These are phyloP conservation scores for Passer montanus DNA, from an alignment of 2,113 vertebrate species.

Conservation along the genomic window DNA sequence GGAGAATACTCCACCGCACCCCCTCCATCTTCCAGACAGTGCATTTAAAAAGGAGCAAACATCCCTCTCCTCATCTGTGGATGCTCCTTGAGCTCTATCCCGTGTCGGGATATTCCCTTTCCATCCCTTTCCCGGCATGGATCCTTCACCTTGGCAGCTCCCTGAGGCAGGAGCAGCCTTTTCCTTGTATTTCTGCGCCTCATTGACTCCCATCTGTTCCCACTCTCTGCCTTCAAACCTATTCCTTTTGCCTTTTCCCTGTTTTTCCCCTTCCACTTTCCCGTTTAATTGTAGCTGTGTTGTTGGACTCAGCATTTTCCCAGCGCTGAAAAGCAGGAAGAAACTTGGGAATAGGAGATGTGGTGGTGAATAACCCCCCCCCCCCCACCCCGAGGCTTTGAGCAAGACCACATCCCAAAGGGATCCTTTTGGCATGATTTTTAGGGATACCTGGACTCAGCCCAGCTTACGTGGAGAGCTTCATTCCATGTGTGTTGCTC, in stretches of 20 bases:
- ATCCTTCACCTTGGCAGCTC: conserved; percentile 35
- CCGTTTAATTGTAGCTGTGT: rapidly evolving
- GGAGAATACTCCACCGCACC: rapidly evolving
- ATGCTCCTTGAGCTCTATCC: neutral
- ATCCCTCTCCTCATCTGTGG: neutral
- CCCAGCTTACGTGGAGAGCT: neutral
- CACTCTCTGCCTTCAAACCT: neutral
- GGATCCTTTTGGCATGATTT: neutral
- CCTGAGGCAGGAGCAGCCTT: conserved; percentile 19
- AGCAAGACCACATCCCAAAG: neutral
- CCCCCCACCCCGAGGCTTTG: neutral
- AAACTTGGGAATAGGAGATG: neutral
- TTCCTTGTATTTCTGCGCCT: neutral
- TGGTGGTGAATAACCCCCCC: rapidly evolving
- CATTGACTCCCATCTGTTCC: conserved; percentile 30
- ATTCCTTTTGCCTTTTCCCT: neutral
- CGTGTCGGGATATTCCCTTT: rapidly evolving
- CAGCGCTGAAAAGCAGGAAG: rapidly evolving
- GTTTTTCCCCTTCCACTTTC: neutral
- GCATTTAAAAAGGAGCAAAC: neutral
- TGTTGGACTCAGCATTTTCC: neutral
- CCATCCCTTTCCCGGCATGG: neutral
- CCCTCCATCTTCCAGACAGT: neutral
- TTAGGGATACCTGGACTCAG: neutral
- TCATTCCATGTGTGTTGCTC: rapidly evolving